phyloP scores from a whole-genome alignment of 2,888 invertebrate species.

The Trachelus stipa region DNA sequence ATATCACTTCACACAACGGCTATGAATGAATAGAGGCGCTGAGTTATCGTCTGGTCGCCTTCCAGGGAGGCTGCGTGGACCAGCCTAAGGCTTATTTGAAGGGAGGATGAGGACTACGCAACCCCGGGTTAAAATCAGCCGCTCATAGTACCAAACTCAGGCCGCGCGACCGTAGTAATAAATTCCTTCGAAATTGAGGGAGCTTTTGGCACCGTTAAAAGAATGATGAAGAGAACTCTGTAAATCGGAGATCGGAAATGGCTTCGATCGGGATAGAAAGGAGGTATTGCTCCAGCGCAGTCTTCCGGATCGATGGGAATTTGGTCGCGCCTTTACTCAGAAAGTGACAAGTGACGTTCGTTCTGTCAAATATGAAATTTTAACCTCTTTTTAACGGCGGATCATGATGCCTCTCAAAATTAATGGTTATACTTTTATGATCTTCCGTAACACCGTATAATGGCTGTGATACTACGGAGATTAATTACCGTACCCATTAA shows the following conservation, averaged over 20 bases:
- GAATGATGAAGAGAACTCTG: not conserved
- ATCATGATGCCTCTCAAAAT: not conserved
- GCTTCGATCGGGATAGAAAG: not conserved
- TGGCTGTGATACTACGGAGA: not conserved
- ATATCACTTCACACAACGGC: conserved; percentile 54
- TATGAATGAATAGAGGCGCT: conserved; percentile 56
- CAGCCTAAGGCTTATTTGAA: not conserved
- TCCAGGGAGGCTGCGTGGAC: conserved; percentile 30
- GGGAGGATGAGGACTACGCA: not conserved
- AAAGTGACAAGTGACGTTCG: not conserved
- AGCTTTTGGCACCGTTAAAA: not conserved
- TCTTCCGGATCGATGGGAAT: not conserved
- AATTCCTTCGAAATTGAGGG: not conserved
- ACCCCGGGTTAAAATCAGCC: not conserved
- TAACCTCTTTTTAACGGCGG: not conserved
- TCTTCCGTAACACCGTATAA: not conserved
- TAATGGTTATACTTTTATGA: not conserved
- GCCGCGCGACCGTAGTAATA: not conserved
- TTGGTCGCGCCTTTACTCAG: not conserved
- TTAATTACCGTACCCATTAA: not conserved
- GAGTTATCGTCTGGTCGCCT: conserved; percentile 52
- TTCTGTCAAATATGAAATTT: not conserved
- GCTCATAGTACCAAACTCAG: not conserved
- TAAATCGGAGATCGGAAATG: not conserved
- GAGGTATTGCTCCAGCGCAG: not conserved